Conservation (phyloP, 2,113 vertebrate species). For the Monarcha castaneiventris region DNA sequence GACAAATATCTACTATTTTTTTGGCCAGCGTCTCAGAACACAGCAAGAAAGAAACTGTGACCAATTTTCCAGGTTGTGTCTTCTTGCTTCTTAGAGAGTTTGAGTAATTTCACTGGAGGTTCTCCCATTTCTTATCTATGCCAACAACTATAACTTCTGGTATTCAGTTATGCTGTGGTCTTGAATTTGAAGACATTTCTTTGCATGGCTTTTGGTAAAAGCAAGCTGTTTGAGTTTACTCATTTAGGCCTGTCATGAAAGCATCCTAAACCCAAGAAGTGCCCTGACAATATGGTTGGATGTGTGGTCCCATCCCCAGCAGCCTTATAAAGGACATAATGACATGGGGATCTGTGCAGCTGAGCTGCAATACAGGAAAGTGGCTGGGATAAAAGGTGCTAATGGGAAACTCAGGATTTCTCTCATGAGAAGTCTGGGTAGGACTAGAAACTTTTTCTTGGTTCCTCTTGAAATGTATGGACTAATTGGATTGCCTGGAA, state of each 20-base stretch:
- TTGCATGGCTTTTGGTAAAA: background rate
- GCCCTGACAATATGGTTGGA: background rate
- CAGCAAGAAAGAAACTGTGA: background rate
- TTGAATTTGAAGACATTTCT: background rate
- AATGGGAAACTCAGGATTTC: background rate
- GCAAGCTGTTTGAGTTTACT: background rate
- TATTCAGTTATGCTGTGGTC: background rate
- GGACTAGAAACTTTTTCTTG: background rate
- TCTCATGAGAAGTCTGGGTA: background rate
- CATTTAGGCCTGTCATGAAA: background rate
- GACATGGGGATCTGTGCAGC: background rate
- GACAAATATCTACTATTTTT: background rate
- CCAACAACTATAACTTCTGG: background rate
- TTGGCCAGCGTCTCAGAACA: background rate
- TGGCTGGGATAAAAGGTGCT: rapidly evolving
- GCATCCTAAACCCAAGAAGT: background rate
- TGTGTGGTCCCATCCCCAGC: rapidly evolving
- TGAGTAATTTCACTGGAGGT: background rate
- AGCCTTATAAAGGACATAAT: background rate
- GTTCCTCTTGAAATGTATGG: background rate
- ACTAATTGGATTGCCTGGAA: background rate
- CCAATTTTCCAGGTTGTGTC: background rate
- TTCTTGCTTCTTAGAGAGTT: background rate
- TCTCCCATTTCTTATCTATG: background rate
- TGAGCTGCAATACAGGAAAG: background rate